phyloP scores from a whole-genome alignment of 2,888 invertebrate species.

The Caenorhabditis panamensis region DNA sequence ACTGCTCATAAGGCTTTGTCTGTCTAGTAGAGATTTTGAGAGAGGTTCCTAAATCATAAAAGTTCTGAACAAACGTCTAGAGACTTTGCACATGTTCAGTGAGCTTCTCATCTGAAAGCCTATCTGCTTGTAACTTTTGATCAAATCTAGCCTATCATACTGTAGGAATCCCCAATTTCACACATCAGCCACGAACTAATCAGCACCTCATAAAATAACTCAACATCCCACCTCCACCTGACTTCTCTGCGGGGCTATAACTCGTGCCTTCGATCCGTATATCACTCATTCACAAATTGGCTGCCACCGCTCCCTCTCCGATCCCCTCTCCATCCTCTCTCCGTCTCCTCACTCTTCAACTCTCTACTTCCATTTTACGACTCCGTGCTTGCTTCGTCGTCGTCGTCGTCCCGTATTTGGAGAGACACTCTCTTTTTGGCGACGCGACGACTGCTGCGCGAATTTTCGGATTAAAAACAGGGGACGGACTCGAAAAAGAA shows the following conservation, averaged over 20 bases:
- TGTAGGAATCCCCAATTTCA: not conserved
- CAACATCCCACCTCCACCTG: constrained; percentile 20
- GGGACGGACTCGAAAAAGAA: not conserved
- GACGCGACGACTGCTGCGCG: constrained; percentile 23
- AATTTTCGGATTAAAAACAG: constrained; percentile 61
- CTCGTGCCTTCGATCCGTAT: not conserved
- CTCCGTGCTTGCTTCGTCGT: constrained; percentile 30
- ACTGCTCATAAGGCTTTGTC: not conserved
- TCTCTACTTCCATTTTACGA: constrained; percentile 35
- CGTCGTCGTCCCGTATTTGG: constrained; percentile 37
- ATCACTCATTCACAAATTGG: constrained; percentile 28
- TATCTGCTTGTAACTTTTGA: too few relatives aligned
- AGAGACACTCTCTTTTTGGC: constrained; percentile 17
- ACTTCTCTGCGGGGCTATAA: constrained; percentile 16
- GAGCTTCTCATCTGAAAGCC: too few relatives aligned
- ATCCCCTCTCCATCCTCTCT: constrained; percentile 6
- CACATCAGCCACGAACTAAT: constrained; percentile 17
- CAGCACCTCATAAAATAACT: constrained; percentile 39
- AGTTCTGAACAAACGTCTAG: too few relatives aligned
- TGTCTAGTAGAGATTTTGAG: too few relatives aligned
- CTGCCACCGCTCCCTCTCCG: constrained; percentile 2
- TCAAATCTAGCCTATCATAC: not conserved
- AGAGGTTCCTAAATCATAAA: too few relatives aligned
- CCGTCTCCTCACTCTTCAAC: constrained; percentile 5
- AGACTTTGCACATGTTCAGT: too few relatives aligned